These are phyloP conservation scores for Ptilonorhynchus violaceus DNA, from an alignment of 2,113 vertebrate species.

Conservation along the genomic window DNA sequence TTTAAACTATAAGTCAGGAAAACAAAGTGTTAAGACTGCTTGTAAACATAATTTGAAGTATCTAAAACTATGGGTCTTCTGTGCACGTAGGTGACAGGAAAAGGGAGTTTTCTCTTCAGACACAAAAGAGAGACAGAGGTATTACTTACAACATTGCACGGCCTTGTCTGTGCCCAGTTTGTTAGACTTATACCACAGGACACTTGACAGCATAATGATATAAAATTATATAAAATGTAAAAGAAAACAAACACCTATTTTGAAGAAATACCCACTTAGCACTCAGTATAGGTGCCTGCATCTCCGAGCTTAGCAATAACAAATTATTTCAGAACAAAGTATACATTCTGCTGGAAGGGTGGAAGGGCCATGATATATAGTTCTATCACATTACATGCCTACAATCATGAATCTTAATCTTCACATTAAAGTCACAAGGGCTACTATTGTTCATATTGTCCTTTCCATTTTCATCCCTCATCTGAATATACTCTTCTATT, in stretches of 20 bases:
- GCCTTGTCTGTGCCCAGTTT: not conserved
- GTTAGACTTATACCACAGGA: not conserved
- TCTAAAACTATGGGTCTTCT: not conserved
- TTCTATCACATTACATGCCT: slow-evolving; percentile 42
- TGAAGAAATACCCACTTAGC: slow-evolving; percentile 31
- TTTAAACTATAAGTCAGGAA: not conserved
- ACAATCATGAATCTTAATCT: slow-evolving; percentile 52
- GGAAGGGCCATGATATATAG: slow-evolving; percentile 3
- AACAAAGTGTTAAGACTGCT: not conserved
- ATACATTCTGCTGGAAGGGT: slow-evolving; percentile 16
- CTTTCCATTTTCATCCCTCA: slow-evolving; percentile 19
- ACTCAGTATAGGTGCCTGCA: slow-evolving; percentile 8
- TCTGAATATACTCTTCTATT: slow-evolving; percentile 22
- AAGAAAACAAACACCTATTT: slow-evolving; percentile 54
- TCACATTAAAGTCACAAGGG: slow-evolving; percentile 49
- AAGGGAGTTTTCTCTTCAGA: not conserved
- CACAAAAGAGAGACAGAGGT: not conserved
- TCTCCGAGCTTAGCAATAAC: not conserved
- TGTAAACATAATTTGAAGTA: not conserved
- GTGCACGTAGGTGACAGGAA: not conserved
- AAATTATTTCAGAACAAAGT: slow-evolving; percentile 48
- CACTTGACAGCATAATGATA: slow-evolving; percentile 46
- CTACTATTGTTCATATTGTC: slow-evolving; percentile 29
- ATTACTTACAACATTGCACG: not conserved
- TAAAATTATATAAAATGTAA: slow-evolving; percentile 33